Evolutionary conservation across 2,113 vertebrate species (phyloP).

Genomic region (Pachypanchax playfairii): DNA sequence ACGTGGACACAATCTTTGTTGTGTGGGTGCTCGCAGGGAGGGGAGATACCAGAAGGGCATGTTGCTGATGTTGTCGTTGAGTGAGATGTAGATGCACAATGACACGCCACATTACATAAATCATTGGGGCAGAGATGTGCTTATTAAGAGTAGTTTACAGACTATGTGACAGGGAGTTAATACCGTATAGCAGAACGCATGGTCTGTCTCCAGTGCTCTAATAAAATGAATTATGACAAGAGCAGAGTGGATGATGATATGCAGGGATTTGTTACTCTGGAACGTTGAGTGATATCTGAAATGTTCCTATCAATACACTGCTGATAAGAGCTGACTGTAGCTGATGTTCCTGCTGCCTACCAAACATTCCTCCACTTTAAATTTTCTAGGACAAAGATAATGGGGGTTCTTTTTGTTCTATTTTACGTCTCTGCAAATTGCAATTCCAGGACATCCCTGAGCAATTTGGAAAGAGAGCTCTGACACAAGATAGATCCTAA

Average conservation of each 20-base stretch:
- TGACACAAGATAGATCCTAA: conserved; percentile 7
- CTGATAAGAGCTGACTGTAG: conserved; percentile 19
- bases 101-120: conserved; percentile 67
- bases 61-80: conserved; percentile 39
- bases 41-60: conserved; percentile 19
- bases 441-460: conserved; percentile 12
- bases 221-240: conserved; percentile 36
- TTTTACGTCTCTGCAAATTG: conserved; percentile 15
- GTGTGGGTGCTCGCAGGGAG: neutral
- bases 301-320: conserved; percentile 55
- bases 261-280: conserved; percentile 27
- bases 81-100: conserved; percentile 59
- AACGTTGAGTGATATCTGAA: conserved; percentile 61
- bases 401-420: neutral
- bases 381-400: conserved; percentile 19
- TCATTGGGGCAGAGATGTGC: conserved; percentile 55
- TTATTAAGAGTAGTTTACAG: conserved; percentile 58
- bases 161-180: conserved; percentile 54
- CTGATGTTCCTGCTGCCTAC: conserved; percentile 20
- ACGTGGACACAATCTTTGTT: conserved; percentile 11
- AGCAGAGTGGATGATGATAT: conserved; percentile 52
- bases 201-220: conserved; percentile 45
- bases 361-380: conserved; percentile 19
- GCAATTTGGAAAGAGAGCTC: conserved; percentile 23
- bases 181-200: conserved; percentile 45